Conservation (phyloP, 2,888 invertebrate genomes). For the Spodoptera littoralis region DNA sequence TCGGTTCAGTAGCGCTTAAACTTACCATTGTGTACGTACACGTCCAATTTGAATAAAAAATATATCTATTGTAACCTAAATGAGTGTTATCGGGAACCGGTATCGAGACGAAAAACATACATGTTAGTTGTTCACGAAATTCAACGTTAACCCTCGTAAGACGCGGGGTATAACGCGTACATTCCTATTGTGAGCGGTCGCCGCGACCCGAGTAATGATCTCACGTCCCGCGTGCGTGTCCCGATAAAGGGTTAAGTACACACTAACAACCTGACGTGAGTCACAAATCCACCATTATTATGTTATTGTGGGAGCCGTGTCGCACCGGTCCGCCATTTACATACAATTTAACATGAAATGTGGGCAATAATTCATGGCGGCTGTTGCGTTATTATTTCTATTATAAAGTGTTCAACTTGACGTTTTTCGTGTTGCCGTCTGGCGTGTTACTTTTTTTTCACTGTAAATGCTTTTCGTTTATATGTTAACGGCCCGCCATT, state of each 20-base stretch:
- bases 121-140: conserved; percentile 70
- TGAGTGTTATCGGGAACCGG: conserved; percentile 66
- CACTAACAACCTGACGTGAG: conserved; percentile 88
- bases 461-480: conserved; percentile 69
- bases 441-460: conserved; percentile 74
- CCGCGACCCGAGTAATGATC: conserved; percentile 84
- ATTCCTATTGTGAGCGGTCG: conserved; percentile 71
- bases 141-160: conserved; percentile 62
- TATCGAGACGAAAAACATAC: conserved; percentile 71
- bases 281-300: conserved; percentile 89
- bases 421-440: conserved; percentile 80
- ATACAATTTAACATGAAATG: conserved; percentile 89
- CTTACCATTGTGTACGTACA: conserved; percentile 57
- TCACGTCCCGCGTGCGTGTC: conserved; percentile 88
- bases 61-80: conserved; percentile 68
- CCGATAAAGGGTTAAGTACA: conserved; percentile 89
- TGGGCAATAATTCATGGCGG: conserved; percentile 86
- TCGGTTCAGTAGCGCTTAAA: conserved; percentile 66
- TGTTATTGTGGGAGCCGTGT: conserved; percentile 88
- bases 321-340: conserved; percentile 85
- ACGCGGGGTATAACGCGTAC: conserved; percentile 58
- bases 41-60: conserved; percentile 62
- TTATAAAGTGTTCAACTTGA: conserved; percentile 85
- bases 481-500: conserved; percentile 75
- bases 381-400: conserved; percentile 86